Conservation (phyloP, 2,797 vertebrate genomes). For the Bradypus variegatus region DNA sequence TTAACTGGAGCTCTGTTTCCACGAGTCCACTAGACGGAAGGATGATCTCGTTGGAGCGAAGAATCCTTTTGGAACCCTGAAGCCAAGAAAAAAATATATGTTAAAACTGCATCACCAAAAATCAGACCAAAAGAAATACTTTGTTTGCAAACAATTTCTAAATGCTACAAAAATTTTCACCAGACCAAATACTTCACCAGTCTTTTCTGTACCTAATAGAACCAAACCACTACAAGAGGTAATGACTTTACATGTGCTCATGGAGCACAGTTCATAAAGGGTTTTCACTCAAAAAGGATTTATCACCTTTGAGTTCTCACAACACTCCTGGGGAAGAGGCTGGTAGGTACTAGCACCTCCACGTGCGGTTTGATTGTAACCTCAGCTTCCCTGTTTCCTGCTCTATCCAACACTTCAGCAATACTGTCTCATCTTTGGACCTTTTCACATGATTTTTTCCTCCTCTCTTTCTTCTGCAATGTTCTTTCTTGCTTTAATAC, state of each 20-base stretch:
- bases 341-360: background rate
- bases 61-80: constrained; percentile 90
- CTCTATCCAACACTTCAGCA: background rate
- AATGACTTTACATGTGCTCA: background rate
- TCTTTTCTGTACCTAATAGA: background rate
- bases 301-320: background rate
- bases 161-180: background rate
- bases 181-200: background rate
- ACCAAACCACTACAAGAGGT: background rate
- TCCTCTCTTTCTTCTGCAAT: background rate
- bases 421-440: background rate
- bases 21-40: constrained; percentile 83
- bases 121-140: background rate
- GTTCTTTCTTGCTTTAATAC: background rate
- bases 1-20: constrained; percentile 89
- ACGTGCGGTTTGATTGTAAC: too few relatives aligned
- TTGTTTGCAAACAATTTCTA: background rate
- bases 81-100: constrained; percentile 12
- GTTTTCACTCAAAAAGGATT: background rate
- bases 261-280: background rate
- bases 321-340: background rate
- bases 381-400: background rate
- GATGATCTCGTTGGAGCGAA: constrained; percentile 91
- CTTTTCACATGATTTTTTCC: background rate
- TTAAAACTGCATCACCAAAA: background rate